Percentiles rank a stretch among this genome's conserved stretches.
phyloP scores from a whole-genome alignment of 1,140 invertebrate genomes.

The Zaprionus taronus region DNA sequence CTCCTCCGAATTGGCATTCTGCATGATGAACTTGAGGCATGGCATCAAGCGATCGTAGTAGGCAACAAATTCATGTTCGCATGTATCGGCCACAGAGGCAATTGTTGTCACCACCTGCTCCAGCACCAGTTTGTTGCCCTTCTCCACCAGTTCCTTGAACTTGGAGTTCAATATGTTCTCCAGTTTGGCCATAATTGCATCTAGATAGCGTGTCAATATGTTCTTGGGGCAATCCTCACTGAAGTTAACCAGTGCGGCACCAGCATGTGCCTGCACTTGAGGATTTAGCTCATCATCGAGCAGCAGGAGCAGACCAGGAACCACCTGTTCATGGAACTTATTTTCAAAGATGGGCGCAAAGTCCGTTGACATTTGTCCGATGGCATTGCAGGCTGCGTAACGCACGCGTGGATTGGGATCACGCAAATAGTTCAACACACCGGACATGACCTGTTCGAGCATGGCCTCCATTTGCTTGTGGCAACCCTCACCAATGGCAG shows the following conservation, averaged over 20 bases:
- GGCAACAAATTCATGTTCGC: slow-evolving; percentile 95
- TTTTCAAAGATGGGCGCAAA: slow-evolving; percentile 99
- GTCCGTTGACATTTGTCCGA: slow-evolving; percentile 99
- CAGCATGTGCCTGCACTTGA: slow-evolving; percentile 96
- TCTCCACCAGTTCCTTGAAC: slow-evolving; percentile 96
- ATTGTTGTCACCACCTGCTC: slow-evolving; percentile 99
- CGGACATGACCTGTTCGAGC: slow-evolving; percentile 95
- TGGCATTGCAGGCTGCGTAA: slow-evolving; percentile 99
- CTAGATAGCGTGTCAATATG: slow-evolving; percentile 95
- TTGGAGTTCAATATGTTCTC: slow-evolving; percentile 96
- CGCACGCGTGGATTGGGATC: slow-evolving; percentile 87
- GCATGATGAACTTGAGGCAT: slow-evolving; percentile 87
- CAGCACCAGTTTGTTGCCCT: slow-evolving; percentile 97
- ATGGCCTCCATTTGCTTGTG: slow-evolving; percentile 98
- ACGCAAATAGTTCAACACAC: slow-evolving; percentile 93
- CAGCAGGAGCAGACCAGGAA: slow-evolving; percentile 95
- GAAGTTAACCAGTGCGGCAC: slow-evolving; percentile 99
- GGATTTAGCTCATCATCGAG: slow-evolving; percentile 96
- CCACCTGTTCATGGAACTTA: slow-evolving; percentile 97
- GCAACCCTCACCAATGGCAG: slow-evolving; percentile 98
- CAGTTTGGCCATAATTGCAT: slow-evolving; percentile 95
- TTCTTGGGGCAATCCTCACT: slow-evolving; percentile 99
- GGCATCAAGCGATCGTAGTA: slow-evolving; percentile 37
- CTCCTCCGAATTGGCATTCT: slow-evolving; percentile 95
- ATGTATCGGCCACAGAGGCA: slow-evolving; percentile 99